Base-by-base conservation (phyloP, 92 coral and sea anemone genomes). In the Bergia sp. region DNA sequence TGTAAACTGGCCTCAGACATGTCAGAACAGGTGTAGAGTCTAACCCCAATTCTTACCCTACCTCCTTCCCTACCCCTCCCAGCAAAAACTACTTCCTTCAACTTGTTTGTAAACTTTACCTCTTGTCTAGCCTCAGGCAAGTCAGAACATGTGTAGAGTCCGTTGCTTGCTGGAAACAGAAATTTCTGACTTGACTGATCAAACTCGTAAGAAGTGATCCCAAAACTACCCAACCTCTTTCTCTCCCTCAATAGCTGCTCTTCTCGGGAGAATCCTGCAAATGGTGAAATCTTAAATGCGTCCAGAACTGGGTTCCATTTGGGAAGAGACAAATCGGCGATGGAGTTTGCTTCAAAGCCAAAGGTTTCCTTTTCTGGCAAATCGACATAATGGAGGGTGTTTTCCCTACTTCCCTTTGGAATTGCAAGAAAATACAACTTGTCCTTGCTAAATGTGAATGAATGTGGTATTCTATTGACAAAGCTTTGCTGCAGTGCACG, bases 191-290 rank as follows among this genome's bases (percentile, higher is more conserved):
- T 94, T 43, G 91, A 89, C 64, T 92, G 94, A 88, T 96, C 95
- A 73, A 91, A 97, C 79, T 97, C 99, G 82, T 97, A 97, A 7
- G 98, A 92, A 11, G 99, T 97, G 53, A 97, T 96, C 9, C 99
- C 99, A 95, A 96, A 96, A 67, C 98, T 92, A 0, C 99, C 99
- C 37, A 97, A 84, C 29, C 99, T 89, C 67, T 97, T 97, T 81
- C 99, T 89, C 82, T 97, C 99, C 44, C 99, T 89, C 20, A 97
- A 80, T 50, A 97, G 73, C 86, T 97, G 98, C 72, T 97, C 99
- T 76, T 97, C 99, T 23, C 97, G 88, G 7, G 99, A 97, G 84
- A 92, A 97, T 29, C 99, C 99, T 38, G 93, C 94, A 92, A 97
- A 97, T 20, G 95, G 91, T 13, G 90, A 87, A 69, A 92, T 87